Base-by-base conservation (phyloP, 1,140 invertebrate genomes). In the Dermatophagoides farinae region DNA sequence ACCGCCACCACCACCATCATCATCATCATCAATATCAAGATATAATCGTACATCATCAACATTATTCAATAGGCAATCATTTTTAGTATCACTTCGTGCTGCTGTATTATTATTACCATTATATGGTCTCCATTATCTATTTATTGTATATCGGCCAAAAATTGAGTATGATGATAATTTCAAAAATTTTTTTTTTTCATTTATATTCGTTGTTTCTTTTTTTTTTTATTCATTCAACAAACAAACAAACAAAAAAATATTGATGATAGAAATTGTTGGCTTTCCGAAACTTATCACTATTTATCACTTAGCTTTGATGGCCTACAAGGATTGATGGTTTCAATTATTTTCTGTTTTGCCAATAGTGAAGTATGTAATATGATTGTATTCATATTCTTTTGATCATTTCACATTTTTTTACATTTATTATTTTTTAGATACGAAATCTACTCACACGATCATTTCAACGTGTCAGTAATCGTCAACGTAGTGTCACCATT, bases 111-210 rank as follows among this genome's bases (percentile, higher is more conserved):
- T 64, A 20, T 37, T 64, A 23, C 63, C 63, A 11, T 41, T 64
- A n/a, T 64, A 64, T 52, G 63, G 63, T n/a, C 63, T 64, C 5
- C 61, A 64, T 49, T 64, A 59, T 57, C 44, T 64, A 16, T 31
- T 64, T n/a, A 51, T 64, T 57, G 61, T 64, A 39, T 62, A 62
- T 40, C 20, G 63, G 18, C 61, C 61, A 22, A 51, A 63, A n/a
- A 64, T 57, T 16, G 41, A 43, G 63, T 64, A 64, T 25, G 63
- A 9, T n/a, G n/a, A 41, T 51, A 62, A 20, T 18, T 47, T 49
- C 9, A 37, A 10, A 6, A 49, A 50, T 50, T 37, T 60, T 40
- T 22, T 60, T 50, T 37, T 60, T 40, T 22, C 31, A 8, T 60
- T 31, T 51, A 18, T 52, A 20, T 16, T 38, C 47, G 6, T 60